A percentile compares a stretch with the other conserved stretches of the same genome.
phyloP scores from a whole-genome alignment of 2,797 vertebrate species.

The Rhynchotus rufescens region DNA sequence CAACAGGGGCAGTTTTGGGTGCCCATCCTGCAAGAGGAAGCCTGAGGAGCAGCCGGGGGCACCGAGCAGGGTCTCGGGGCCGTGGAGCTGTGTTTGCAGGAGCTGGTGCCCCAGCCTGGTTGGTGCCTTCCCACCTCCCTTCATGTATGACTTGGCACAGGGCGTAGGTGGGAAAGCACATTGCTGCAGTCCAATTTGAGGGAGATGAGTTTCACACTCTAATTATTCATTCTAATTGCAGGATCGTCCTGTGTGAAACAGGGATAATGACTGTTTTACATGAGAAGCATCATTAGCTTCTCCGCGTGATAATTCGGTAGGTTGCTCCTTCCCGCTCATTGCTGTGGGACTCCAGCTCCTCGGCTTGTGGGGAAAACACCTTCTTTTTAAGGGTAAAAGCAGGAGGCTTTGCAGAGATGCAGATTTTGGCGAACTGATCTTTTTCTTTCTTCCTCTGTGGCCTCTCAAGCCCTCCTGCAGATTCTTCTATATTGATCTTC shows the following conservation, averaged over 20 bases:
- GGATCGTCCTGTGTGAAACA: not conserved
- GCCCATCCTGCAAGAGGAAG: not conserved
- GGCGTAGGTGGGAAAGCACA: not conserved
- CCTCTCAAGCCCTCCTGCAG: not conserved
- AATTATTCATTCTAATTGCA: not conserved
- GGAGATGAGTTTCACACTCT: not conserved
- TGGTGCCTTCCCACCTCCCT: not conserved
- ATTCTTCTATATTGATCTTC: not conserved
- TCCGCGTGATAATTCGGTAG: not conserved
- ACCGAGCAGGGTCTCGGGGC: not conserved
- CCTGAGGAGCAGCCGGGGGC: not conserved
- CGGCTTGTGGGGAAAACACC: not conserved
- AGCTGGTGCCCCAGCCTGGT: not conserved
- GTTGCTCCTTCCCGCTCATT: not conserved
- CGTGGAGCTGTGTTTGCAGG: no score
- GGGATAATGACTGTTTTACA: not conserved
- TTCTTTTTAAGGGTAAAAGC: not conserved
- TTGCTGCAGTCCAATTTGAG: not conserved
- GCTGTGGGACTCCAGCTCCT: not conserved
- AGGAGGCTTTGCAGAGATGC: not conserved
- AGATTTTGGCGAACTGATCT: not conserved
- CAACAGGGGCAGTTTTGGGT: not conserved
- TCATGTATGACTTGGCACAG: accelerated
- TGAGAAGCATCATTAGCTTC: not conserved
- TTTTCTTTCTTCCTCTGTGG: not conserved